Evolutionary conservation across 2,113 vertebrate genomes (phyloP).

Genomic region (Numida meleagris): DNA sequence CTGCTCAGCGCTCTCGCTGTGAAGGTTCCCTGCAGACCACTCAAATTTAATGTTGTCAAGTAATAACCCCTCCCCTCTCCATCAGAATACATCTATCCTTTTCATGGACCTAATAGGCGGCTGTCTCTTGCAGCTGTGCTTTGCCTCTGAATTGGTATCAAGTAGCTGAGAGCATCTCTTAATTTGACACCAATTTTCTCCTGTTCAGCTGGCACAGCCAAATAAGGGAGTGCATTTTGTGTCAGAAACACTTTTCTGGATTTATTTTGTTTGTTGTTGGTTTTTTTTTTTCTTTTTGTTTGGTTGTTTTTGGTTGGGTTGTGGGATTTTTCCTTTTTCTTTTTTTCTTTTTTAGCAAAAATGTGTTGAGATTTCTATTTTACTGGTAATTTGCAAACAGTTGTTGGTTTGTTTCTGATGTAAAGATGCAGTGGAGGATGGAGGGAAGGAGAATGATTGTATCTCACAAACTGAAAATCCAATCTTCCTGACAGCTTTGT

Average conservation of each 20-base stretch:
- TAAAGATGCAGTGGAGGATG: rapidly evolving
- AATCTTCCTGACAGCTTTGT: neutral
- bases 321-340: neutral
- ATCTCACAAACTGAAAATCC: neutral
- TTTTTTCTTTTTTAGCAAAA: neutral
- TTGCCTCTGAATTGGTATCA: neutral
- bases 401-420: neutral
- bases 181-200: neutral
- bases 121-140: neutral
- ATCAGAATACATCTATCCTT: neutral
- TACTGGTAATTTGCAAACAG: neutral
- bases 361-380: neutral
- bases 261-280: neutral
- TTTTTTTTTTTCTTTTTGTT: neutral
- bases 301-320: neutral
- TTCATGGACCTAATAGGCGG: neutral
- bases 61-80: neutral
- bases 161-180: neutral
- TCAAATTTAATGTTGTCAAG: neutral
- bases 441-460: neutral
- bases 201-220: neutral
- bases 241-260: neutral
- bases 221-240: neutral
- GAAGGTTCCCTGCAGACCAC: neutral
- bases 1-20: neutral